Evolutionary conservation across 1,140 invertebrate genomes (phyloP), one percentile per base, ranked within the genome.

Genomic region (Drosophila ogumai): DNA sequence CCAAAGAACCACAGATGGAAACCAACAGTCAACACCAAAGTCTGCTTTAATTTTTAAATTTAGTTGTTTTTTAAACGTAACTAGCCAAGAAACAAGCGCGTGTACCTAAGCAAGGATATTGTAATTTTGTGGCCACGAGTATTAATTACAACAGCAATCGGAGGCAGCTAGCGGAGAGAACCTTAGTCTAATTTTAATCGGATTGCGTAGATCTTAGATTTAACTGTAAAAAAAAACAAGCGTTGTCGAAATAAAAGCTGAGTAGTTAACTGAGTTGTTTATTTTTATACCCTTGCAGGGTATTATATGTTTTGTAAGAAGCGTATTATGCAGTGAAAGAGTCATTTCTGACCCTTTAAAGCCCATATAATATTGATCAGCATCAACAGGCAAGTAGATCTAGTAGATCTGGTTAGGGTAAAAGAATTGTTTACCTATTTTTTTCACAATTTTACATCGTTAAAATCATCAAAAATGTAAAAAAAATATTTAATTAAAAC

Each of bases 11-110:
- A 76, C 76, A 67, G 52, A 63, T 68, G 28, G 25, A 61, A 69
- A 75, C 60, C 54, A 67, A 77, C 57, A 76, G 50, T 38, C 25
- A 68, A 78, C 67, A 41, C 59, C 67, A 50, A 87, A 87, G 84
- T 88, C 85, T 90, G 80, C 82, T 72, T 80, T 78, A 59, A 63
- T 74, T 80, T 82, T 75, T 65, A 46, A 78, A 66, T 56, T 76
- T 76, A 80, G 55, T 81, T 76, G 49, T 80, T 71, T 84, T 12
- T 50, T 32, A 66, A 36, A 17, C 47, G 25, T 61, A 67, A 66
- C 63, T 84, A 87, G 75, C 65, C 64, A 61, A 69, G 75, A 84
- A 74, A 65, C 66, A 75, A 84, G 68, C 85, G 73, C 77, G 69
- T 72, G 84, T 84, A 90, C 84, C 85, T 85, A 68, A 86, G 64